These are phyloP conservation scores for Burhinus oedicnemus DNA, from an alignment of 2,113 vertebrate species.

Conservation along the genomic window DNA sequence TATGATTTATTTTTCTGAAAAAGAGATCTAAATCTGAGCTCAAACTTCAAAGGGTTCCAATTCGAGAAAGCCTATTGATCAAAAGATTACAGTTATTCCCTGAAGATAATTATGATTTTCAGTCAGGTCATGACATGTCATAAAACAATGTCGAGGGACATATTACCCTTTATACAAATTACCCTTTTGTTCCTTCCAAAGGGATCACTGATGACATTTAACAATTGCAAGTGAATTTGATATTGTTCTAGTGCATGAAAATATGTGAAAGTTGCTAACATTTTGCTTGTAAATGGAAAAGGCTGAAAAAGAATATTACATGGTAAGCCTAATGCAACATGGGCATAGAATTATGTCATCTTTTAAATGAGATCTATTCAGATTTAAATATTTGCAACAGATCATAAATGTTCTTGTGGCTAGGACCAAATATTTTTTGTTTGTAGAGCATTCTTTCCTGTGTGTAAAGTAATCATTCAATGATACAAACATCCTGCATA, in stretches of 20 bases:
- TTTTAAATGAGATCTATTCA: background rate
- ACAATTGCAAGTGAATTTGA: background rate
- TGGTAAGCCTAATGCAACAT: background rate
- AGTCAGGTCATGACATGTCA: slow-evolving; percentile 24
- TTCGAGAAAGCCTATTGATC: slow-evolving; percentile 1
- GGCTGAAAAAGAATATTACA: background rate
- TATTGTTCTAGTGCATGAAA: background rate
- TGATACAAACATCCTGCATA: background rate
- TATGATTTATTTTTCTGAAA: slow-evolving; percentile 16
- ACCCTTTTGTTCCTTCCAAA: slow-evolving; percentile 13
- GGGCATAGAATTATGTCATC: background rate
- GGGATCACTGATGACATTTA: slow-evolving; percentile 21
- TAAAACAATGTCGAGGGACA: background rate
- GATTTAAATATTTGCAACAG: background rate
- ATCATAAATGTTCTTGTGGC: background rate
- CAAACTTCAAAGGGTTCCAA: background rate
- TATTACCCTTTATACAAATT: slow-evolving; percentile 38
- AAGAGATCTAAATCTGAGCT: background rate
- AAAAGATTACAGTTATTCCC: slow-evolving; percentile 25
- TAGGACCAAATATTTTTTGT: background rate
- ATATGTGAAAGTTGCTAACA: background rate
- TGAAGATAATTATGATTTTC: slow-evolving; percentile 31
- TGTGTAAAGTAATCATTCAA: background rate
- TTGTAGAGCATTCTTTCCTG: background rate
- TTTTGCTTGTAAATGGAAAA: background rate